Evolutionary conservation across 1,140 invertebrate species (phyloP).

Genomic region (Euwallacea fornicatus): DNA sequence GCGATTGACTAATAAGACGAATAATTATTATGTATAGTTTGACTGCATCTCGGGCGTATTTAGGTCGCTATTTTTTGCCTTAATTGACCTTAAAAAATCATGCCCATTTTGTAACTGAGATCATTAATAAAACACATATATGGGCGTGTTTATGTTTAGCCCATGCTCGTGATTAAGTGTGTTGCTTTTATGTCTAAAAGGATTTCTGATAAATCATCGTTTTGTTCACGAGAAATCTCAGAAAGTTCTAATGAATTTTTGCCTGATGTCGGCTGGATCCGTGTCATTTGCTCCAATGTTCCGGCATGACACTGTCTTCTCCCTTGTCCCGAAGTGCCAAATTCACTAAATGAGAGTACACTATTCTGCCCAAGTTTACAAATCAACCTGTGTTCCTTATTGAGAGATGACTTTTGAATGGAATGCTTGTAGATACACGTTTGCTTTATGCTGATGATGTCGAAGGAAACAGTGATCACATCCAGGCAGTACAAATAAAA

Average conservation of each 20-base stretch:
- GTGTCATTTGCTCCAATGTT: too few relatives aligned
- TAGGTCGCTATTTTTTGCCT: slow-evolving; percentile 2
- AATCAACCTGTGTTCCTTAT: neutral
- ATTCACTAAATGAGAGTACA: too few relatives aligned
- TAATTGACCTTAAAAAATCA: slow-evolving; percentile 1
- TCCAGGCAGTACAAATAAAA: slow-evolving; percentile 14
- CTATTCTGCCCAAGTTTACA: neutral
- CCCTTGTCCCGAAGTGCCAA: too few relatives aligned
- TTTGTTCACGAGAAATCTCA: too few relatives aligned
- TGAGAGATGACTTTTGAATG: slow-evolving; percentile 13
- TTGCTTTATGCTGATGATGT: slow-evolving; percentile 3
- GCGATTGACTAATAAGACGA: neutral
- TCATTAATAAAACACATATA: too few relatives aligned
- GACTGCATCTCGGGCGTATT: neutral
- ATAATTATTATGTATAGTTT: neutral
- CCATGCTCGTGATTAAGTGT: too few relatives aligned
- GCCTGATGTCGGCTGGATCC: too few relatives aligned
- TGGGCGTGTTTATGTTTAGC: too few relatives aligned
- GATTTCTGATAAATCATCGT: too few relatives aligned
- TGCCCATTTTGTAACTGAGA: neutral
- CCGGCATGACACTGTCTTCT: too few relatives aligned
- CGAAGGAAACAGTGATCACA: slow-evolving; percentile 16
- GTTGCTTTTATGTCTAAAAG: too few relatives aligned
- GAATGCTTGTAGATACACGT: neutral
- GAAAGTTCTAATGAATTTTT: too few relatives aligned